Base-by-base conservation (phyloP, 1,140 invertebrate genomes). In the Hyposmocoma kahamanoa region DNA sequence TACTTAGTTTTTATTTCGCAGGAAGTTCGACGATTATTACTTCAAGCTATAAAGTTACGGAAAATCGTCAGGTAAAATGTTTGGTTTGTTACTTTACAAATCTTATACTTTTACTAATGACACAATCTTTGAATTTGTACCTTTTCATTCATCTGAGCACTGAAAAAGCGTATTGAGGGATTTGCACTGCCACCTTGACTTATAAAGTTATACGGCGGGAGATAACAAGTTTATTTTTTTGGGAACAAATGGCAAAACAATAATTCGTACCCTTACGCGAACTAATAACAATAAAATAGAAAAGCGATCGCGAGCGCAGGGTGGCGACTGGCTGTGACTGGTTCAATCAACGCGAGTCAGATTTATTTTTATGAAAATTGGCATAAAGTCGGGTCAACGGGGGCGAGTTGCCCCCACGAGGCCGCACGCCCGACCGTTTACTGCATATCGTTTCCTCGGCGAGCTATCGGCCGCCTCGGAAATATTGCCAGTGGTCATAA, bases 351-450 rank as follows among this genome's bases (percentile, higher is more conserved):
- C 72, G 61, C 61, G 71, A 74, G 62, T 75, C 81, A 76, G 81
- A 84, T 84, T 84, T 84, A 84, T 84, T 84, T 84, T 84, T 84
- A 84, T 84, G 81, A 84, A 84, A 84, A 84, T 84, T 84, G 79
- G 81, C 77, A 83, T 84, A 81, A 82, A 84, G 72, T 72, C 77
- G 79, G 81, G 77, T 81, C 77, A 80, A 66, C 63, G 62, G 54
- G 66, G 62, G 57, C 61, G 24, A n/a, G 51, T n/a, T n/a, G 75
- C 71, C 69, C 79, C 79, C 77, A 68, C 66, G 79, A 78, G 79
- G 80, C 79, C 75, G 66, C 70, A 78, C 80, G 81, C 79, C 79
- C 75, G 75, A 52, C 59, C 76, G 75, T 83, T 83, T 83, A 84
- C 76, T 81, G 81, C 79, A 83, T 80, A 81, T 81, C 81, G 81